These are phyloP conservation scores for Anarhynchus alexandrinus DNA, from an alignment of 2,113 vertebrate species.

Conservation along the genomic window DNA sequence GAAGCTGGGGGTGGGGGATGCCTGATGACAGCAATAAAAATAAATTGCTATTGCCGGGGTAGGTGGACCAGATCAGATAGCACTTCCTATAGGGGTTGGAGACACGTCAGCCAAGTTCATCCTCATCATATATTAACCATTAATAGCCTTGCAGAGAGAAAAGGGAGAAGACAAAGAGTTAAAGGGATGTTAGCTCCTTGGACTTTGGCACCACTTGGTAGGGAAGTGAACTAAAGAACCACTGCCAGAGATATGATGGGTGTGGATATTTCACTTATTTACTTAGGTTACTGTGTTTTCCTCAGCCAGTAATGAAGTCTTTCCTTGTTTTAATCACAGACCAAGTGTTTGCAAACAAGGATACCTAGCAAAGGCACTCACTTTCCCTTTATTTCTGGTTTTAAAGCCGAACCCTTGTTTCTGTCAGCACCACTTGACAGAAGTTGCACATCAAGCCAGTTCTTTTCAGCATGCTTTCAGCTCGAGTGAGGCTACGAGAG, in stretches of 20 bases:
- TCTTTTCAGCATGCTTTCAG: neutral
- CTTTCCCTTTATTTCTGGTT: neutral
- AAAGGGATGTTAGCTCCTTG: slow-evolving; percentile 13
- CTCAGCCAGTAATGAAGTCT: neutral
- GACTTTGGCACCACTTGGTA: neutral
- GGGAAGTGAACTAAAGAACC: slow-evolving; percentile 12
- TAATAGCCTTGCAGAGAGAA: neutral
- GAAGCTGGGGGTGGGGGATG: neutral
- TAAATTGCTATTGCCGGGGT: neutral
- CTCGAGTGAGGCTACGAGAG: neutral
- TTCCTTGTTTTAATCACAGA: slow-evolving; percentile 3
- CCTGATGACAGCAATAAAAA: slow-evolving; percentile 9
- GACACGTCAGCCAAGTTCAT: neutral
- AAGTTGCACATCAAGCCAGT: neutral
- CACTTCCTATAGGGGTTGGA: neutral
- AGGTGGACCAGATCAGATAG: neutral
- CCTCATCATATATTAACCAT: neutral
- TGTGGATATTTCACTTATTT: slow-evolving; percentile 51
- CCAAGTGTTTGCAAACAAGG: neutral
- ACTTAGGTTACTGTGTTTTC: slow-evolving; percentile 14
- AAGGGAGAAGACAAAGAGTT: neutral
- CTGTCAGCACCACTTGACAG: neutral
- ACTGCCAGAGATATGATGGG: slow-evolving; percentile 20
- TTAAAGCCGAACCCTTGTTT: neutral
- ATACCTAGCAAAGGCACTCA: neutral